Evolutionary conservation across 2,888 invertebrate genomes (phyloP).

Genomic region (Temnothorax rugatulus): DNA sequence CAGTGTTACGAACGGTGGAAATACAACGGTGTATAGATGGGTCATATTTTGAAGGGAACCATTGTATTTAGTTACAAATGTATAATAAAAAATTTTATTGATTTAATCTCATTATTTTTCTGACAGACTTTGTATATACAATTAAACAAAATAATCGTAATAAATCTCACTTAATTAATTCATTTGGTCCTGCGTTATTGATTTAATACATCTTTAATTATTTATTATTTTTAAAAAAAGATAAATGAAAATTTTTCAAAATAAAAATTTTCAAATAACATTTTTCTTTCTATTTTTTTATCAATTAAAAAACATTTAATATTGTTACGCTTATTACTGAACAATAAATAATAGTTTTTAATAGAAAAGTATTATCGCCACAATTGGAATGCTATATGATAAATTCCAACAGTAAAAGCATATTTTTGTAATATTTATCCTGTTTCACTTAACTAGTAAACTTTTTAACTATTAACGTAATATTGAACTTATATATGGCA

Average conservation of each 20-base stretch:
- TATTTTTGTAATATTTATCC: background rate
- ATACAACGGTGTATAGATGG: too few species aligned
- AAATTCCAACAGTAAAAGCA: background rate
- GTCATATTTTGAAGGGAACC: too few species aligned
- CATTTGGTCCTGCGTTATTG: background rate
- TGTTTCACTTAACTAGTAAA: background rate
- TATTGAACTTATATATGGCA: background rate
- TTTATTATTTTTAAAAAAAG: background rate
- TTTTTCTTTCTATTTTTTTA: background rate
- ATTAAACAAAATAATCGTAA: background rate
- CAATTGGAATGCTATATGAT: background rate
- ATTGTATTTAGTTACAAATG: too few species aligned
- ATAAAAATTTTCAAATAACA: background rate
- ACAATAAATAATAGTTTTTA: background rate
- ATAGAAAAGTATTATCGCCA: background rate
- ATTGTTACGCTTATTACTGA: background rate
- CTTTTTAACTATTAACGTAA: background rate
- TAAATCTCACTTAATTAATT: background rate
- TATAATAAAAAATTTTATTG: too few species aligned
- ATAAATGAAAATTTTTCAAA: background rate
- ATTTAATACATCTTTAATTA: background rate
- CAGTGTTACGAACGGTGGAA: too few species aligned
- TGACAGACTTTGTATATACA: background rate
- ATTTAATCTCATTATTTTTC: too few species aligned
- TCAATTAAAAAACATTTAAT: conserved; percentile 1